These are phyloP conservation scores for Tapera naevia DNA, from an alignment of 2,797 vertebrate genomes.

Conservation along the genomic window DNA sequence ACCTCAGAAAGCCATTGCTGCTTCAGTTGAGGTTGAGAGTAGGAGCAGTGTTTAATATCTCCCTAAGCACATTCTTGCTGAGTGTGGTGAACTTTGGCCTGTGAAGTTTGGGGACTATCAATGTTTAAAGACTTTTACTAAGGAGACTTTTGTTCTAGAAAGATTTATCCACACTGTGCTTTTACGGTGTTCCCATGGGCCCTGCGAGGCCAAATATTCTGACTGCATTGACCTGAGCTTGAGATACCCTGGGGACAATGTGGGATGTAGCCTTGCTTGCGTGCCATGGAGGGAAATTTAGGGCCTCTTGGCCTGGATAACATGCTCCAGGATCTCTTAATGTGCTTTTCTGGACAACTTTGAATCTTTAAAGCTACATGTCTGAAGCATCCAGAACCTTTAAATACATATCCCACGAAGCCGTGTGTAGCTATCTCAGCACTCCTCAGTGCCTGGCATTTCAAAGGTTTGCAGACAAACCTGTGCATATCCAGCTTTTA, in stretches of 20 bases:
- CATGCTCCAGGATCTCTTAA: background rate
- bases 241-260: background rate
- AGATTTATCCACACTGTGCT: background rate
- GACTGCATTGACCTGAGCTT: background rate
- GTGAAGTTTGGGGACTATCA: background rate
- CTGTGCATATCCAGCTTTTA: background rate
- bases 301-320: background rate
- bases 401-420: background rate
- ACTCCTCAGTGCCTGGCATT: background rate
- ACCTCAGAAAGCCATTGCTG: background rate
- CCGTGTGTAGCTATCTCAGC: accelerated
- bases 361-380: background rate
- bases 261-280: background rate
- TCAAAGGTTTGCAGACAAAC: background rate
- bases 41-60: background rate
- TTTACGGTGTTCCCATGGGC: background rate
- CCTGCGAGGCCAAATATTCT: background rate
- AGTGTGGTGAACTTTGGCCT: constrained; percentile 1
- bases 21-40: background rate
- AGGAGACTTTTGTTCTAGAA: background rate
- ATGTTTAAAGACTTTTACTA: background rate
- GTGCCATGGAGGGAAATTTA: background rate
- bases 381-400: background rate
- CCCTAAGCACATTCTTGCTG: background rate
- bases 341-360: background rate